Base-by-base conservation (phyloP, 2,888 invertebrate genomes). In the Philaethria dido region DNA sequence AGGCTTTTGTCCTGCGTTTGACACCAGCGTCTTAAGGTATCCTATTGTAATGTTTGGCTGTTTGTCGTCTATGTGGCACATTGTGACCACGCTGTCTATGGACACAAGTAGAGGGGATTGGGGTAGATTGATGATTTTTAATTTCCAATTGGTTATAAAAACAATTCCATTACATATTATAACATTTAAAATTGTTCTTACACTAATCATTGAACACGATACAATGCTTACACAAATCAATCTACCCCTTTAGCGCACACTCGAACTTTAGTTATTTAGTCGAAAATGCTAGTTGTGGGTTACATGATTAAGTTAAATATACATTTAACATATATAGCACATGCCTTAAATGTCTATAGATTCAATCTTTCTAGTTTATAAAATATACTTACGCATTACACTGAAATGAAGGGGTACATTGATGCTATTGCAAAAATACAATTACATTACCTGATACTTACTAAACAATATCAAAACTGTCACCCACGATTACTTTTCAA, bases 1-100 rank as follows among this genome's bases (percentile, higher is more conserved):
- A 85, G 88, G 87, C 87, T 90, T 89, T 81, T 90, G 87, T 90
- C 87, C 89, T 84, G 85, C 88, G 91, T 87, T 88, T 89, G 83
- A 85, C 86, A 86, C 88, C 86, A 84, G 82, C 80, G 85, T 87
- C 82, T 85, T 83, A 87, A 87, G 89, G 89, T 89, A 88, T 84
- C 85, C 87, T 89, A 81, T 88, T 88, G 84, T 81, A 85, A 70
- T 77, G 78, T 80, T 78, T 80, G 88, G 90, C 90, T 91, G 86
- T 80, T 83, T 90, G 89, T 91, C 89, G 83, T 92, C 91, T 75
- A 82, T 88, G 86, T 89, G 89, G 85, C 85, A 88, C 75, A 64
- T 64, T 74, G 74, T 82, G 88, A 82, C 86, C 82, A 85, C 87
- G 88, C 91, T 86, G 82, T 86, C 83, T 78, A 89, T 85, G 88